Evolutionary conservation across 2,888 invertebrate genomes (phyloP).

Genomic region (Drosophila fungiperda): DNA sequence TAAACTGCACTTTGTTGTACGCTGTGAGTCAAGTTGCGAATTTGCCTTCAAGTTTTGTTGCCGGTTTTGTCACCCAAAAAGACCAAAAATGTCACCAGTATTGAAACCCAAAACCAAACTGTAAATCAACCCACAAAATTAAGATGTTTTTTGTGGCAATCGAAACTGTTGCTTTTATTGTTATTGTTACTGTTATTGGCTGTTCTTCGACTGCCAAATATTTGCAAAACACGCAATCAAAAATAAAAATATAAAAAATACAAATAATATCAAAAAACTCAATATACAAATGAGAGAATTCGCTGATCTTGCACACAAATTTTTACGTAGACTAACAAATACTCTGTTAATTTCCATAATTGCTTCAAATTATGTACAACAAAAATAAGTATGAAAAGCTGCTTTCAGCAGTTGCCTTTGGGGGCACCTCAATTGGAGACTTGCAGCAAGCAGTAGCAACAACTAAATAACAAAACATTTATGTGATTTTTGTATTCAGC

Average conservation of each 20-base stretch:
- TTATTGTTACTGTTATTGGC: constrained; percentile 26
- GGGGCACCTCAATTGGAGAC: neutral
- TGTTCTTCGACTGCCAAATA: constrained; percentile 23
- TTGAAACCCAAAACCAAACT: constrained; percentile 78
- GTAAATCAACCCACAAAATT: constrained; percentile 81
- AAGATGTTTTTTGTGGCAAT: constrained; percentile 73
- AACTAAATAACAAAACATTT: neutral
- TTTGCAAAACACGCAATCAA: constrained; percentile 4
- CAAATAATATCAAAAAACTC: neutral
- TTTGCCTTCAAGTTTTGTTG: constrained; percentile 17
- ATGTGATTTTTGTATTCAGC: neutral
- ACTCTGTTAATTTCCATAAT: neutral
- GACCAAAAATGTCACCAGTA: constrained; percentile 65
- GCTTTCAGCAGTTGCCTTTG: neutral
- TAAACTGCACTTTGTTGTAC: constrained; percentile 37
- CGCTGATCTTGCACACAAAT: neutral
- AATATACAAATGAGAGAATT: neutral
- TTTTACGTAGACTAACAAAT: neutral
- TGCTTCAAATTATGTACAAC: neutral
- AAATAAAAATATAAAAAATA: neutral
- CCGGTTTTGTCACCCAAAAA: constrained; percentile 10
- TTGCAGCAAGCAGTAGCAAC: neutral
- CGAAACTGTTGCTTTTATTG: constrained; percentile 20
- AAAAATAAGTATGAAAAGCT: neutral
- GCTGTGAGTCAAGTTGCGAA: constrained; percentile 15